Conservation (phyloP, 2,113 vertebrate species). For the Anser cygnoides region DNA sequence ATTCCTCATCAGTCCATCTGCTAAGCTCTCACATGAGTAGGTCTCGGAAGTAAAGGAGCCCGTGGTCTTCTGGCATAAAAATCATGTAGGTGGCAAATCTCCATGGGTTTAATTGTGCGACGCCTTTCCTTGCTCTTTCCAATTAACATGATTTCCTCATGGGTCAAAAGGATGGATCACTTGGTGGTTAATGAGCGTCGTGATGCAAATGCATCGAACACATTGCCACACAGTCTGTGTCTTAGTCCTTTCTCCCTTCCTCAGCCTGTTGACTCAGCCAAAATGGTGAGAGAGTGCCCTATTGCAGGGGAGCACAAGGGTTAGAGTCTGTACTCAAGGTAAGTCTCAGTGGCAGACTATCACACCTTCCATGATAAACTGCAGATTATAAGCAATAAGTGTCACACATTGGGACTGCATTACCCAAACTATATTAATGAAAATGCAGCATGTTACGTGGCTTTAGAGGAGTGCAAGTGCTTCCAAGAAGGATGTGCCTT, state of each 20-base stretch:
- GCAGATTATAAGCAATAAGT: neutral
- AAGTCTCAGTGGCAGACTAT: neutral
- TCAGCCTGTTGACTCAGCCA: neutral
- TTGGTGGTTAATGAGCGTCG: neutral
- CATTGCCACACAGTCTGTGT: neutral
- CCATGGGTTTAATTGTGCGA: neutral
- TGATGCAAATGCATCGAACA: neutral
- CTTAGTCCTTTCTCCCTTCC: neutral
- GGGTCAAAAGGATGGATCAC: neutral
- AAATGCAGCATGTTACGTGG: neutral
- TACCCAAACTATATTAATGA: neutral
- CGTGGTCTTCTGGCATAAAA: conserved; percentile 9
- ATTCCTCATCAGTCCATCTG: conserved; percentile 17
- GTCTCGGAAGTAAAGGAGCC: neutral
- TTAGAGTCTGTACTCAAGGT: neutral
- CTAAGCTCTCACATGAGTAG: neutral
- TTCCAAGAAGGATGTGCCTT: neutral
- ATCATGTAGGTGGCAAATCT: neutral
- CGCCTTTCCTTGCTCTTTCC: neutral
- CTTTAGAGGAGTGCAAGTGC: neutral
- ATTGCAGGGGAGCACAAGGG: neutral
- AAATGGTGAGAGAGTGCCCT: neutral
- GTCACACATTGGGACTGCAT: neutral
- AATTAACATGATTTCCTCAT: neutral
- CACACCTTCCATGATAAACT: neutral